phyloP scores from a whole-genome alignment of 1,140 invertebrate genomes.

The Drosophila nigromelanica region DNA sequence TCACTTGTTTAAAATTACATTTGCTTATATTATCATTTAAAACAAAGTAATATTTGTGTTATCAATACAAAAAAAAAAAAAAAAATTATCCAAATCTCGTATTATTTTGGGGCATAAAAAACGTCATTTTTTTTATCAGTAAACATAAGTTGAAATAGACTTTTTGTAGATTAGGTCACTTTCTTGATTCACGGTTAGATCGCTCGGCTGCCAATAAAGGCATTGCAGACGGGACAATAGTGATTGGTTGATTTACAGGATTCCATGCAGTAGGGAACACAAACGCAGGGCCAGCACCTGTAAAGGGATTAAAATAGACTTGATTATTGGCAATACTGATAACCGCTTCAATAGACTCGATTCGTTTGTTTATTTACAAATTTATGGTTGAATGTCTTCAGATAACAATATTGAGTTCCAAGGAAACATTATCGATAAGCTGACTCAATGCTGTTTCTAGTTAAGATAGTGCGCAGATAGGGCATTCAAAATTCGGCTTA shows the following conservation, averaged over 20 bases:
- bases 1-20: neutral
- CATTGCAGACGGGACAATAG: slow-evolving; percentile 87
- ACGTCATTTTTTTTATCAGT: neutral
- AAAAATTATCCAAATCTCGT: neutral
- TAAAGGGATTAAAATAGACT: neutral
- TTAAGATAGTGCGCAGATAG: neutral
- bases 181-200: neutral
- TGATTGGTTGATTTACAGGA: slow-evolving; percentile 87
- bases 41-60: no score
- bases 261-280: slow-evolving; percentile 87
- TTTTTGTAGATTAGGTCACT: neutral
- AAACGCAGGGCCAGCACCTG: slow-evolving; percentile 86
- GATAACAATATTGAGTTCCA: neutral
- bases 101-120: no score
- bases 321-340: neutral
- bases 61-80: no score
- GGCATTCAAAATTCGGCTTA: slow-evolving; percentile 57
- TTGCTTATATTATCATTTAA: neutral
- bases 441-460: neutral
- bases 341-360: neutral
- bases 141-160: neutral
- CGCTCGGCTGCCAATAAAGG: slow-evolving; percentile 85
- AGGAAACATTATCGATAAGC: neutral
- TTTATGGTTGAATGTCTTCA: neutral
- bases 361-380: no score